Evolutionary conservation across 2,888 invertebrate species (phyloP), one percentile per base, ranked within the genome.

Genomic region (Scotopteryx bipunctaria): DNA sequence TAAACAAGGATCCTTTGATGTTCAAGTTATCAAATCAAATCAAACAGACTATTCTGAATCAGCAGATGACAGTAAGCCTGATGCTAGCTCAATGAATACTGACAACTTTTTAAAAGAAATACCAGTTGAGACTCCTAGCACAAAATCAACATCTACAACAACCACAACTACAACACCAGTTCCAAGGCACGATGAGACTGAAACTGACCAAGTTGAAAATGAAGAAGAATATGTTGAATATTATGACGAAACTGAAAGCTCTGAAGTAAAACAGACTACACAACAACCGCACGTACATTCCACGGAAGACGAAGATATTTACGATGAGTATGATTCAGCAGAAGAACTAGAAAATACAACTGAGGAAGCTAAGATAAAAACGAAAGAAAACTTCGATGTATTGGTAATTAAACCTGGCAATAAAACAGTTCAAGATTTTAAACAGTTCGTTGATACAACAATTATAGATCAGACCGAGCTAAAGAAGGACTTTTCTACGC

Each of bases 391-490:
- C 14, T 93, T 91, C 65, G 92, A 93, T 56, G 86, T 93, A 2
- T 75, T 93, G 38, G 91, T 91, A 9, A 92, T 92, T 86, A 92
- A 92, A 74, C 87, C 91, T 8, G 83, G 85, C 46, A 89, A 87
- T 17, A 85, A 86, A 40, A 81, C 89, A 71, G 91, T 92, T 0
- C 83, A 91, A 69, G 91, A 93, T 62, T 93, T 93, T 48, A 88
- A 91, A 67, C 90, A 91, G 51, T 93, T 93, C 73, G 83, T 91
- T 9, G 93, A 93, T 66, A 91, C 92, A n/a, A 83, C 88, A 9
- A 83, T 87, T 5, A 92, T 93, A 45, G 93, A 93, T 66, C 91
- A 86, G 64, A 81, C 76, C 13, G 92, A 82, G 15, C 41, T 59
- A 21, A 54, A 58, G 15, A 52, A 49, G 25, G 55, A 55, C 14